Evolutionary conservation across 1,140 invertebrate species (phyloP).

Genomic region (Drosophila paulistorum): DNA sequence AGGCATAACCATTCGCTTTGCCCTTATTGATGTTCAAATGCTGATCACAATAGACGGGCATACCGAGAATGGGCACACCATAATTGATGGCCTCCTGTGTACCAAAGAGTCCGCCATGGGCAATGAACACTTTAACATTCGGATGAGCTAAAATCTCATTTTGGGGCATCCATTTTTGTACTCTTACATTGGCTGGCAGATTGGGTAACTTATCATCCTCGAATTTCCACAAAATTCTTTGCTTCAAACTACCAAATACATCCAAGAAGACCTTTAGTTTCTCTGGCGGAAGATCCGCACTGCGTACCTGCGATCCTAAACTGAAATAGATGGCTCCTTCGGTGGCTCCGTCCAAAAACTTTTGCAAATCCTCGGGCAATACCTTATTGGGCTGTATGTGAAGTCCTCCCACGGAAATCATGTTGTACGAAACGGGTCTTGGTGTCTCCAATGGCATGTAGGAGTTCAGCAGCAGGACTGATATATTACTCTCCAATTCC

Average conservation of each 20-base stretch:
- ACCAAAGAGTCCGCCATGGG: slow-evolving; percentile 86
- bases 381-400: slow-evolving; percentile 82
- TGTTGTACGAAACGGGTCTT: slow-evolving; percentile 82
- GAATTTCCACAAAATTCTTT: slow-evolving; percentile 87
- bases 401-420: slow-evolving; percentile 84
- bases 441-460: slow-evolving; percentile 83
- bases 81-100: slow-evolving; percentile 85
- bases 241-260: slow-evolving; percentile 84
- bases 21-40: slow-evolving; percentile 62
- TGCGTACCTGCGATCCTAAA: slow-evolving; percentile 81
- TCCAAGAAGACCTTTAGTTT: slow-evolving; percentile 84
- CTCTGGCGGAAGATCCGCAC: slow-evolving; percentile 77
- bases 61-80: slow-evolving; percentile 85
- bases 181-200: slow-evolving; percentile 85
- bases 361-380: slow-evolving; percentile 72
- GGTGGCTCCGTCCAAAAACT: slow-evolving; percentile 81
- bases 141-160: slow-evolving; percentile 85
- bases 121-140: slow-evolving; percentile 86
- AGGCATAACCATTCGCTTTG: slow-evolving; percentile 43
- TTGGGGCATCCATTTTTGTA: slow-evolving; percentile 87
- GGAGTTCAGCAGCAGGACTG: slow-evolving; percentile 84
- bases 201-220: slow-evolving; percentile 84
- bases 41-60: slow-evolving; percentile 86
- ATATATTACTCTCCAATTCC: slow-evolving; percentile 84
- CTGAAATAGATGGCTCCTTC: slow-evolving; percentile 86